Evolutionary conservation across 2,888 invertebrate species (phyloP).

Genomic region (Blastobasis lacticolella): DNA sequence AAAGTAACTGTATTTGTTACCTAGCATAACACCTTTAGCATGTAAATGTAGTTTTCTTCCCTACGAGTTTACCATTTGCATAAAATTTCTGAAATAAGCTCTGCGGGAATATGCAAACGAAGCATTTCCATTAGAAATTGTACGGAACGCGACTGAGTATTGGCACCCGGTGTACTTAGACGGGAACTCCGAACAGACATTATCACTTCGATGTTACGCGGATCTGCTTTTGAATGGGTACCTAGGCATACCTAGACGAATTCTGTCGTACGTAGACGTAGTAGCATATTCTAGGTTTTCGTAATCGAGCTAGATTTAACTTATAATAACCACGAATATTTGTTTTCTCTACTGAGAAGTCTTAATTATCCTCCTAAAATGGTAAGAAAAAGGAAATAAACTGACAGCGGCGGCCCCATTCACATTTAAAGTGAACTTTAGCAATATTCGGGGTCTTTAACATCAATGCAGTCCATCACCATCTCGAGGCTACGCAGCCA

Average conservation of each 20-base stretch:
- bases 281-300: too few species aligned
- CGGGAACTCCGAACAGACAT: neutral
- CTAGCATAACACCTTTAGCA: constrained; percentile 12
- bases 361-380: too few species aligned
- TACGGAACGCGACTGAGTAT: neutral
- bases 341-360: too few species aligned
- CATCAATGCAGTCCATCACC: too few species aligned
- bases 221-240: neutral
- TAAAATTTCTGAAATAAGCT: constrained; percentile 19
- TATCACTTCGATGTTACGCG: neutral
- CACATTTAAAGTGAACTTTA: too few species aligned
- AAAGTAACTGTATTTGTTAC: neutral
- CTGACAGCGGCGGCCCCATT: too few species aligned
- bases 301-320: too few species aligned
- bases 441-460: too few species aligned
- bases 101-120: constrained; percentile 22
- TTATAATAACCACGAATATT: too few species aligned
- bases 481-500: too few species aligned
- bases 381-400: too few species aligned
- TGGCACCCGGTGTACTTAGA: constrained; percentile 1
- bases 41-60: neutral
- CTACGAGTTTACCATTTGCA: constrained; percentile 15
- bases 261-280: too few species aligned
- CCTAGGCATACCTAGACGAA: neutral
- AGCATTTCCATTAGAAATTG: constrained; percentile 31